A percentile compares a stretch with the other conserved stretches of the same genome.
These are phyloP conservation scores for Channallabes apus DNA, from an alignment of 2,797 vertebrate genomes.

Conservation along the genomic window DNA sequence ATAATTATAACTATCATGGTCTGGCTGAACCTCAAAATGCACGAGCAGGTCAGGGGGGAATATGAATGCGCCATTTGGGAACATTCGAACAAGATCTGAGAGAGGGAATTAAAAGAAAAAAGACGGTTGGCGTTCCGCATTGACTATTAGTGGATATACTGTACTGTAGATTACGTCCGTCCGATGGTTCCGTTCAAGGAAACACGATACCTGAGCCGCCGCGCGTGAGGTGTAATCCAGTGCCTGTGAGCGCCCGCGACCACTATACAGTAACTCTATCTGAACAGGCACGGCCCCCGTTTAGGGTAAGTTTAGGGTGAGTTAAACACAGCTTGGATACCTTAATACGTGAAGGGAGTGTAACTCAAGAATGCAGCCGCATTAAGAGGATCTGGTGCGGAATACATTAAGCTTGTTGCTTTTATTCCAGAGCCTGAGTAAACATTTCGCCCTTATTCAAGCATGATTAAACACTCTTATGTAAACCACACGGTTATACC, in stretches of 20 bases:
- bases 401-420: slow-evolving; percentile 48
- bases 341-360: neutral
- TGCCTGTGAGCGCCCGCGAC: slow-evolving; percentile 1
- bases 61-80: neutral
- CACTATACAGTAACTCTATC: slow-evolving; percentile 33
- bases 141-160: neutral
- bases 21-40: slow-evolving; percentile 24
- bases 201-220: slow-evolving; percentile 28
- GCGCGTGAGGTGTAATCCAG: slow-evolving; percentile 19
- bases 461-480: slow-evolving; percentile 55
- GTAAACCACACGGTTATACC: slow-evolving; percentile 49
- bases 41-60: slow-evolving; percentile 16
- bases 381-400: slow-evolving; percentile 21
- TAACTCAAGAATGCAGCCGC: slow-evolving; percentile 34
- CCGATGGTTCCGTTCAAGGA: slow-evolving; percentile 20
- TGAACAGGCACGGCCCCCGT: slow-evolving; percentile 20
- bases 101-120: neutral
- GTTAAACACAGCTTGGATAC: neutral
- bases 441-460: slow-evolving; percentile 54
- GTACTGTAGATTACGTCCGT: neutral
- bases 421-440: slow-evolving; percentile 51
- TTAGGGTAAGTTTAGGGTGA: slow-evolving; percentile 17
- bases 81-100: neutral
- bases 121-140: neutral
- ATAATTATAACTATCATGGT: slow-evolving; percentile 46